A percentile compares a stretch with the other conserved stretches of the same genome.
phyloP scores from a whole-genome alignment of 1,140 invertebrate species.

The Aplysia californica region DNA sequence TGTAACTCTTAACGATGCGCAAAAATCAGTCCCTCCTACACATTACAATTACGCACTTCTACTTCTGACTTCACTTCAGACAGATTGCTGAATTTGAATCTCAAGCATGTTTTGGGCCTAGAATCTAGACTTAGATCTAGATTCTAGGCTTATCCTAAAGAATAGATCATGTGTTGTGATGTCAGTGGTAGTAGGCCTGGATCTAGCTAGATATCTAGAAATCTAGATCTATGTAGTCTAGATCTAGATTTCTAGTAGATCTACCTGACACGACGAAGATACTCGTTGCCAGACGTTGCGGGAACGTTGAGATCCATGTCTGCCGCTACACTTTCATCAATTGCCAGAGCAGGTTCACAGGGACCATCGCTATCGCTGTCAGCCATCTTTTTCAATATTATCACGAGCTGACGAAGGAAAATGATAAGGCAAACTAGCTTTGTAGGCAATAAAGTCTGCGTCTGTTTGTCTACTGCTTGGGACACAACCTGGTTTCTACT shows the following conservation, averaged over 20 bases:
- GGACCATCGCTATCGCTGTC: constrained; percentile 9
- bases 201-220: background rate
- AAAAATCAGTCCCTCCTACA: too few relatives aligned
- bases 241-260: background rate
- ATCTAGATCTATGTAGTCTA: background rate
- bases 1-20: too few relatives aligned
- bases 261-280: constrained; percentile 72
- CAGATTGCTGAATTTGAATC: too few relatives aligned
- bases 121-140: background rate
- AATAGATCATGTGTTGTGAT: background rate
- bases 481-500: too few relatives aligned
- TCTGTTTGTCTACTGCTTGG: too few relatives aligned
- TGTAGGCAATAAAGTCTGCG: too few relatives aligned
- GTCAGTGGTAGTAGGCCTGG: background rate
- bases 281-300: constrained; percentile 72
- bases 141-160: background rate
- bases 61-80: too few relatives aligned
- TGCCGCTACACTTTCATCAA: constrained; percentile 55
- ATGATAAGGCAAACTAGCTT: too few relatives aligned
- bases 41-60: too few relatives aligned
- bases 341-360: constrained; percentile 23
- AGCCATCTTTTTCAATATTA: too few relatives aligned
- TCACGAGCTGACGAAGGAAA: too few relatives aligned
- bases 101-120: background rate
- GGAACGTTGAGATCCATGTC: constrained; percentile 69